phyloP scores from a whole-genome alignment of 2,888 invertebrate species.

The Stratiomys singularior region DNA sequence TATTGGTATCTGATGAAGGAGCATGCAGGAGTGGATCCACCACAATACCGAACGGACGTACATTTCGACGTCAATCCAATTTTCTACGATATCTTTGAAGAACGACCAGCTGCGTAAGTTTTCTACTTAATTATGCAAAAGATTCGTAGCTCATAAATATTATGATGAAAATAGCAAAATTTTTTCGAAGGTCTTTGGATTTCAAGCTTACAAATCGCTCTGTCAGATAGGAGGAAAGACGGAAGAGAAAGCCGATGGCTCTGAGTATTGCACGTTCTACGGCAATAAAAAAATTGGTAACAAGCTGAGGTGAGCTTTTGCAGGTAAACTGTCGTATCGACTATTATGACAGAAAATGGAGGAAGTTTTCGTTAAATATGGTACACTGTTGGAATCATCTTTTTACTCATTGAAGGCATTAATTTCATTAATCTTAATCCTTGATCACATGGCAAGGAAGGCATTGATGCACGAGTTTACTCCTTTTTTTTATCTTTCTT shows the following conservation, averaged over 20 bases:
- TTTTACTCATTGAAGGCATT: too few species aligned
- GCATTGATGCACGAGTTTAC: too few species aligned
- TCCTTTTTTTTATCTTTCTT: background rate
- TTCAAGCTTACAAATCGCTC: background rate
- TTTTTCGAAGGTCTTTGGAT: conserved; percentile 34
- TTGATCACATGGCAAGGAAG: too few species aligned
- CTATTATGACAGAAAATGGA: too few species aligned
- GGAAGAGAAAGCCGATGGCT: background rate
- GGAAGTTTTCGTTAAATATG: background rate
- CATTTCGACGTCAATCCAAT: conserved; percentile 25
- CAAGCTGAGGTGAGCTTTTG: conserved; percentile 5
- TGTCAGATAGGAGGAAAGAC: background rate
- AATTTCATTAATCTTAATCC: too few species aligned
- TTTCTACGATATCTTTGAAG: conserved; percentile 25
- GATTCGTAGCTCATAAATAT: background rate
- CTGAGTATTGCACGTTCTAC: background rate
- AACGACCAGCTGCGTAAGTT: conserved; percentile 26
- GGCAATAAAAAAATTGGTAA: conserved; percentile 17
- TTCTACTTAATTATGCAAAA: background rate
- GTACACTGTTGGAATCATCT: too few species aligned
- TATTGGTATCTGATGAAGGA: conserved; percentile 73
- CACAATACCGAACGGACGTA: conserved; percentile 56
- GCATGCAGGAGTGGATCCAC: conserved; percentile 75
- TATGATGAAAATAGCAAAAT: conserved; percentile 25
- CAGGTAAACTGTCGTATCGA: too few species aligned